Conservation (phyloP, 1,140 invertebrate species). For the Pantala flavescens region DNA sequence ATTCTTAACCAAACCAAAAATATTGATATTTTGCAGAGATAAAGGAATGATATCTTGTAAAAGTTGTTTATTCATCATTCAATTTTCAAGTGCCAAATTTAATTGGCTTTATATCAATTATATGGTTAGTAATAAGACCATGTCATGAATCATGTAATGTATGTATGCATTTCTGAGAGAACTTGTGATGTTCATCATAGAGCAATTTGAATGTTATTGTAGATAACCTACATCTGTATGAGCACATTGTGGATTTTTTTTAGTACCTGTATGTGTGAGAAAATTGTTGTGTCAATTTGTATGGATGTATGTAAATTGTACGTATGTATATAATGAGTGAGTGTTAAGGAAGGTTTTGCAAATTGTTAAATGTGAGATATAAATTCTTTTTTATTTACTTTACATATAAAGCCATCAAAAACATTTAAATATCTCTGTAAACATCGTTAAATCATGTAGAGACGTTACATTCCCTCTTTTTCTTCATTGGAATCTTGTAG, state of each 20-base stretch:
- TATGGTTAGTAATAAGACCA: slow-evolving; percentile 7
- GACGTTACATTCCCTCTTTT: background rate
- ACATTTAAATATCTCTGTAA: background rate
- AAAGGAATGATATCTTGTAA: background rate
- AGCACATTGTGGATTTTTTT: background rate
- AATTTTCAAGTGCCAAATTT: slow-evolving; percentile 10
- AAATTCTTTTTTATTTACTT: background rate
- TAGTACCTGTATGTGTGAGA: background rate
- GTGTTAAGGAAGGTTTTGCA: background rate
- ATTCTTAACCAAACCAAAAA: background rate
- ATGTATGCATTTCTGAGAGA: background rate
- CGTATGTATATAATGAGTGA: background rate
- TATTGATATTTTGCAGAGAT: slow-evolving; percentile 2
- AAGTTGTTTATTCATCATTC: background rate
- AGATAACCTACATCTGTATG: background rate
- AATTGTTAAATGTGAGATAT: background rate
- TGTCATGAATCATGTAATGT: background rate
- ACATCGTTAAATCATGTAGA: background rate
- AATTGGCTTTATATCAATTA: background rate
- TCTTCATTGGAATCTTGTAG: background rate
- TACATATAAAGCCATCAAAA: background rate
- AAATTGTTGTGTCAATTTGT: background rate
- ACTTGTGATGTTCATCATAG: background rate
- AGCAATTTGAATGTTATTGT: background rate
- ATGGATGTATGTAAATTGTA: background rate